These are phyloP conservation scores for Pipa parva DNA, from an alignment of 2,113 vertebrate species.

Conservation along the genomic window DNA sequence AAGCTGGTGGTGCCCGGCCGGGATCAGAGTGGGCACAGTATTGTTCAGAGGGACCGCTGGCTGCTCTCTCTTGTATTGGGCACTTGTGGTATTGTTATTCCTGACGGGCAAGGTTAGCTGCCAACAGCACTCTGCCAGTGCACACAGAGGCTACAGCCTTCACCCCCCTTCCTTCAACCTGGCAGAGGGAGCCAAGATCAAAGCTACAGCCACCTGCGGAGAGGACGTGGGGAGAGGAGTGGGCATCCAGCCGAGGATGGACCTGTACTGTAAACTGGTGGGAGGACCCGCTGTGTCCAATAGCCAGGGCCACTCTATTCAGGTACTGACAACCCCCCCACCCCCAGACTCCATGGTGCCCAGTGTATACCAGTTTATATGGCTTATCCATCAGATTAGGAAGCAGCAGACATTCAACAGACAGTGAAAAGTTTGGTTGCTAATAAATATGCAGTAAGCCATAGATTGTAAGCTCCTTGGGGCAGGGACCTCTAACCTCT, in stretches of 20 bases:
- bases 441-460: too few species aligned
- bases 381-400: too few species aligned
- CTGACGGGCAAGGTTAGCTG: not conserved
- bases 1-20: not conserved
- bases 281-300: conserved; percentile 69
- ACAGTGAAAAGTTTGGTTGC: too few species aligned
- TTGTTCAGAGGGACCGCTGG: not conserved
- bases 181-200: conserved; percentile 65
- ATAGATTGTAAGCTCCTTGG: too few species aligned
- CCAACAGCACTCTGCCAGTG: conserved; percentile 4
- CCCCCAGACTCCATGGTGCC: too few species aligned
- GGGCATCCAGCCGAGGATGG: conserved; percentile 50
- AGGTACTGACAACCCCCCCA: conserved; percentile 63
- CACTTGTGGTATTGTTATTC: not conserved
- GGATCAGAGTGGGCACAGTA: not conserved
- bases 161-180: conserved; percentile 87
- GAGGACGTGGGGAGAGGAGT: conserved; percentile 55
- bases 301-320: conserved; percentile 68
- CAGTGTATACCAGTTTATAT: too few species aligned
- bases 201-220: conserved; percentile 85
- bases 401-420: too few species aligned
- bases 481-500: too few species aligned
- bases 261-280: conserved; percentile 87
- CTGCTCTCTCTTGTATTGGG: not conserved
- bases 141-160: conserved; percentile 61